A percentile compares a stretch with the other conserved stretches of the same genome.
Conservation (phyloP, 2,888 invertebrate genomes). For the Colostygia pectinataria region DNA sequence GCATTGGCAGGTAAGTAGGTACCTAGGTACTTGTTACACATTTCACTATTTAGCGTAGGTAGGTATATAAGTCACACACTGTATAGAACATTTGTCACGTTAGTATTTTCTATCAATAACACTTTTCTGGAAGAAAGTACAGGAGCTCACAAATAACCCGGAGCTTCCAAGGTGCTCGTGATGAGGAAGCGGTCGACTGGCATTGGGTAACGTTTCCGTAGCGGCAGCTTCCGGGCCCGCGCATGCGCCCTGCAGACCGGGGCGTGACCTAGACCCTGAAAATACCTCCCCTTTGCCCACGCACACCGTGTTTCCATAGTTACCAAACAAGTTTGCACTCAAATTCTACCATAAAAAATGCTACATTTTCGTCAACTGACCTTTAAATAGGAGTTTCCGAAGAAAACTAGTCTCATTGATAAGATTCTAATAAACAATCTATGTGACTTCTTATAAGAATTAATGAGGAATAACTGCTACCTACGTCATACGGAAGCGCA, state of each 20-base stretch:
- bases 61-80: too few species aligned
- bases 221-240: constrained; percentile 53
- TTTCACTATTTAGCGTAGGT: too few species aligned
- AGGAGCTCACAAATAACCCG: background rate
- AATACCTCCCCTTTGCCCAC: constrained; percentile 74
- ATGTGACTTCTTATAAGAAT: too few species aligned
- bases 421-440: background rate
- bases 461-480: constrained; percentile 28
- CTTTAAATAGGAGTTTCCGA: background rate
- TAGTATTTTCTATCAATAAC: too few species aligned
- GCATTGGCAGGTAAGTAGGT: too few species aligned
- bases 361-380: constrained; percentile 26
- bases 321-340: constrained; percentile 50
- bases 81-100: too few species aligned
- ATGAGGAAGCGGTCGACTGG: constrained; percentile 58
- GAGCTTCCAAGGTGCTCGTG: constrained; percentile 36
- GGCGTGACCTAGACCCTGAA: constrained; percentile 84
- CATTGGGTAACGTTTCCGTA: constrained; percentile 54
- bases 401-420: constrained; percentile 2
- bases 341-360: constrained; percentile 33
- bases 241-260: constrained; percentile 64
- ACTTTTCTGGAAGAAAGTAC: too few species aligned
- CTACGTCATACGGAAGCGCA: constrained; percentile 51
- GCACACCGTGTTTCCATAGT: constrained; percentile 63
- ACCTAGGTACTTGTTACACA: too few species aligned